Conservation (phyloP, 2,113 vertebrate genomes). For the Pteronura brasiliensis region DNA sequence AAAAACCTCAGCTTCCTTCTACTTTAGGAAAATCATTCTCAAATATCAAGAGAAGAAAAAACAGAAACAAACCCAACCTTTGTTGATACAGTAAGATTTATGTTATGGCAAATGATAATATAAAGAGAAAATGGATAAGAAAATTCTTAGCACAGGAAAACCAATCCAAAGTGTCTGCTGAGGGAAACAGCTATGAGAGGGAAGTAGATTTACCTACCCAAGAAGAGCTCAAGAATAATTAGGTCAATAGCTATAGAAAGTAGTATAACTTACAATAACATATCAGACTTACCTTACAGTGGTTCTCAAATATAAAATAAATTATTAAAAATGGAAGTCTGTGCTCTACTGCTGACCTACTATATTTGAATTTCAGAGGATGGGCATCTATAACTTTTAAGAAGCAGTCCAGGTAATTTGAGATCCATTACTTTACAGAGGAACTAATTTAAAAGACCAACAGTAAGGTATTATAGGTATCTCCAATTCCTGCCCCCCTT, state of each 20-base stretch:
- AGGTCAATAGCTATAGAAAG: neutral
- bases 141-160: neutral
- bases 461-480: neutral
- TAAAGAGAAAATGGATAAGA: neutral
- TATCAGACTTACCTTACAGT: neutral
- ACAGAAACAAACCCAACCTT: neutral
- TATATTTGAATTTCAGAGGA: neutral
- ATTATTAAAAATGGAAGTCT: neutral
- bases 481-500: neutral
- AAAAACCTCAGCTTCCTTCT: neutral
- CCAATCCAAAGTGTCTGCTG: neutral
- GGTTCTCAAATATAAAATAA: neutral
- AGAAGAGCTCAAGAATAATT: neutral
- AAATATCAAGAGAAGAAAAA: neutral
- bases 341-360: neutral
- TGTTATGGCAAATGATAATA: neutral
- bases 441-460: slow-evolving; percentile 30
- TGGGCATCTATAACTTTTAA: neutral
- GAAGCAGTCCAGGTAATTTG: neutral
- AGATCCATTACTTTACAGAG: neutral
- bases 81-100: neutral
- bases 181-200: neutral
- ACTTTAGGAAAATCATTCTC: neutral
- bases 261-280: neutral
- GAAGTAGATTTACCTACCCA: neutral